Conservation (phyloP, 2,113 vertebrate genomes). For the Bombycilla garrulus region DNA sequence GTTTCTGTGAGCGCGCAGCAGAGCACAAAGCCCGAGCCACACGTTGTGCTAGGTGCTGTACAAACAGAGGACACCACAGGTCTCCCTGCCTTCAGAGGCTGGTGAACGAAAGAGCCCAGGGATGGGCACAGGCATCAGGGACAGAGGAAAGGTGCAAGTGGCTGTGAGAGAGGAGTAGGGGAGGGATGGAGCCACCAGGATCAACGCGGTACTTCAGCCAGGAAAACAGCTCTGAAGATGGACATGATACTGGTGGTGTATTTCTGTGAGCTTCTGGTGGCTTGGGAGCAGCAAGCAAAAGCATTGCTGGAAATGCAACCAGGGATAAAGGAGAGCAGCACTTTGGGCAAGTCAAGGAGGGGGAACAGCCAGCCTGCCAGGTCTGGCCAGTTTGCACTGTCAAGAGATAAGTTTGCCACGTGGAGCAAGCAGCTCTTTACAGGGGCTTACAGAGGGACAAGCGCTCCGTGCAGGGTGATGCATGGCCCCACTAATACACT, state of each 20-base stretch:
- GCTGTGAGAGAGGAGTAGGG: neutral
- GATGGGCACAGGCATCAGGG: neutral
- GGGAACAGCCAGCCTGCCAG: neutral
- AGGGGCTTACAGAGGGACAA: neutral
- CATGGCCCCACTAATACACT: neutral
- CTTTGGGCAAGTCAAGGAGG: neutral
- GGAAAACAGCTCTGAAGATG: neutral
- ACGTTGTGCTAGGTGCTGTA: neutral
- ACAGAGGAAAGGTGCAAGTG: neutral
- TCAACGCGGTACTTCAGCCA: rapidly evolving
- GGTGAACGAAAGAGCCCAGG: neutral
- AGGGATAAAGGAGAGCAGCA: neutral
- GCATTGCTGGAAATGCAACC: neutral
- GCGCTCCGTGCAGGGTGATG: neutral
- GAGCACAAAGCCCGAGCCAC: neutral
- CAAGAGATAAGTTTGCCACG: neutral
- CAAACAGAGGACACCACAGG: neutral
- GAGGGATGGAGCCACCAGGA: neutral
- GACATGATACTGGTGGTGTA: neutral
- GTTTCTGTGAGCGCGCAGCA: neutral
- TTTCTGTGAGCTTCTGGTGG: neutral
- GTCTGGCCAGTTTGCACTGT: neutral
- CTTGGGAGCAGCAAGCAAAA: neutral
- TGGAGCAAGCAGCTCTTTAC: neutral
- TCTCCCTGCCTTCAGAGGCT: neutral